phyloP scores from a whole-genome alignment of 2,888 invertebrate species.

The Leptothorax acervorum region DNA sequence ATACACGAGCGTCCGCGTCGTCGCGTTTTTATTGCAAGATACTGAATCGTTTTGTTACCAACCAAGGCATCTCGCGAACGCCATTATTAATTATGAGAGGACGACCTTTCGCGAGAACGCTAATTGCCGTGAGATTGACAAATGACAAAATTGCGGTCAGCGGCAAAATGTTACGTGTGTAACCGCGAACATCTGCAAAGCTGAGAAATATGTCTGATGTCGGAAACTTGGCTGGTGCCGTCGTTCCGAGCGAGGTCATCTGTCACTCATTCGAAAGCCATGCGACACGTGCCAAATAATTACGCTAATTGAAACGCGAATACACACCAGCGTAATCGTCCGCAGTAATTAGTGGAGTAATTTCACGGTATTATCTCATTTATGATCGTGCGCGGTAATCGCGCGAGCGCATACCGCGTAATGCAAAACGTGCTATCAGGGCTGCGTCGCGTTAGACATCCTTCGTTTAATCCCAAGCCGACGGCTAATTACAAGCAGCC shows the following conservation, averaged over 20 bases:
- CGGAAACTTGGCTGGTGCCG: constrained; percentile 19
- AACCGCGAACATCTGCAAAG: constrained; percentile 1
- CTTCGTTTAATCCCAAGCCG: constrained; percentile 52
- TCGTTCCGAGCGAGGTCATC: constrained; percentile 26
- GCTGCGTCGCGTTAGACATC: constrained; percentile 34
- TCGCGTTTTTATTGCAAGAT: constrained; percentile 8
- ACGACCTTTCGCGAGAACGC: not conserved
- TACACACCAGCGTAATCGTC: constrained; percentile 41
- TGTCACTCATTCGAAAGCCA: constrained; percentile 39
- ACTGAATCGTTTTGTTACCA: constrained; percentile 9
- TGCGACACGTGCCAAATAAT: constrained; percentile 54
- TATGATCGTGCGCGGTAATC: constrained; percentile 42
- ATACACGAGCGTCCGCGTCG: not conserved
- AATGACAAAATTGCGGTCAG: constrained; percentile 25
- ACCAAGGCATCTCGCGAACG: not conserved
- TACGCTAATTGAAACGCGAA: constrained; percentile 56
- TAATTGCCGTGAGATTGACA: constrained; percentile 29
- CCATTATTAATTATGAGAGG: constrained; percentile 21
- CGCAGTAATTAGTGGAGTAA: constrained; percentile 50
- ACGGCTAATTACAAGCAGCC: constrained; percentile 41
- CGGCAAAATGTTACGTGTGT: not conserved
- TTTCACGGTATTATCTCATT: constrained; percentile 46
- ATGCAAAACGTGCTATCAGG: constrained; percentile 47
- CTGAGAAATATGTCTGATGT: constrained; percentile 6
- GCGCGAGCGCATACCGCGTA: constrained; percentile 31